These are phyloP conservation scores for Scaptomyza graminum DNA, from an alignment of 1,140 invertebrate genomes.

Conservation along the genomic window DNA sequence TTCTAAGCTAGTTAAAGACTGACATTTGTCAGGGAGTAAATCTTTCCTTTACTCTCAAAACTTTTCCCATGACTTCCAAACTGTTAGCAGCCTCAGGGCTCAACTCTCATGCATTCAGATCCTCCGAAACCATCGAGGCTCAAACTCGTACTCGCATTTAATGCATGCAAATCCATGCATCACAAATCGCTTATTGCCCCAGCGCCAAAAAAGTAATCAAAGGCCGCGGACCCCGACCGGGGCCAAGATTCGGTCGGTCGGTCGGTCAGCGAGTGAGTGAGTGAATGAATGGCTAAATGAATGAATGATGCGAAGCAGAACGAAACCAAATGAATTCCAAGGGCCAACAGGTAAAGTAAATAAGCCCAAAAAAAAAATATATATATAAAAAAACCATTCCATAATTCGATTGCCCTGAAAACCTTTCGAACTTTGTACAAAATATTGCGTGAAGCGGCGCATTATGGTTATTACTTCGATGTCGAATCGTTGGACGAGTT, in stretches of 20 bases:
- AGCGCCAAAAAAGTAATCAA: constrained; percentile 61
- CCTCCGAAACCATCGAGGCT: not conserved
- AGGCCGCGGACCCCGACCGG: constrained; percentile 53
- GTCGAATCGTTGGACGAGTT: constrained; percentile 2
- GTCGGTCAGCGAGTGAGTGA: constrained; percentile 5
- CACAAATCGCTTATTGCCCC: constrained; percentile 52
- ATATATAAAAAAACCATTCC: constrained; percentile 37
- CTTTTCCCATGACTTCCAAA: constrained; percentile 6
- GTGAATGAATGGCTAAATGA: constrained; percentile 38
- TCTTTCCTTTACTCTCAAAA: not conserved
- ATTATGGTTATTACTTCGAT: constrained; percentile 60
- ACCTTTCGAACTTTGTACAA: constrained; percentile 64
- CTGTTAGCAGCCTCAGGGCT: constrained; percentile 3
- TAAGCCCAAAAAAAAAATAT: constrained; percentile 5
- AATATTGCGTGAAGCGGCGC: constrained; percentile 70
- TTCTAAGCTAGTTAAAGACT: too few relatives aligned
- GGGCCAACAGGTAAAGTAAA: constrained; percentile 39
- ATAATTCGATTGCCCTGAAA: constrained; percentile 57
- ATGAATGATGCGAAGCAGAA: constrained; percentile 57
- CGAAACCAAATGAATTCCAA: constrained; percentile 21
- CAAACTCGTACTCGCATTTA: constrained; percentile 11
- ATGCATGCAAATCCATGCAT: constrained; percentile 57
- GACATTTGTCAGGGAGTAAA: too few relatives aligned
- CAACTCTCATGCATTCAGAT: not conserved
- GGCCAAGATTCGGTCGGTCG: constrained; percentile 10